Evolutionary conservation across 2,797 vertebrate species (phyloP), one percentile per base, ranked within the genome.

Genomic region (Pterois miles): DNA sequence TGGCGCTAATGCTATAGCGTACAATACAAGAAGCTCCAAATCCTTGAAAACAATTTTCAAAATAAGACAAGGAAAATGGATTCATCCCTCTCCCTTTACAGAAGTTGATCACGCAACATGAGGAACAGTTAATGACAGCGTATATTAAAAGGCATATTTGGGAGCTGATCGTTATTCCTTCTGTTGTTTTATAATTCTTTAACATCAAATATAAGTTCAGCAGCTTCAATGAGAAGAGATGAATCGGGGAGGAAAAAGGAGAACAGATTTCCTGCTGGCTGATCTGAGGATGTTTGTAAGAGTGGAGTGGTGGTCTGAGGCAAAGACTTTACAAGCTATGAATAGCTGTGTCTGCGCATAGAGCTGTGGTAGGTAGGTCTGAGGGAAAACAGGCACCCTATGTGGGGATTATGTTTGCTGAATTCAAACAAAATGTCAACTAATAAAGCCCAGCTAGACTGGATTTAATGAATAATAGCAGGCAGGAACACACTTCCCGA

Each of bases 401-500:
- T 0, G 11, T 48, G 50, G 36, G 68, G 71, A 83, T 91, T 81
- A 71, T 78, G 72, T 78, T 84, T 79, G 34, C 63, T 82, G 83
- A 84, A 89, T 72, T 83, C 68, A 85, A 82, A 82, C 36, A 66
- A 85, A 82, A 86, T 80, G 72, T 82, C 68, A 87, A 69, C 76
- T 76, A 23, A 56, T 43, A 78, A 87, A 89, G 74, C 14, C 52
- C 38, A 65, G 43, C 65, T 52, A 62, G 52, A 74, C 22, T 57
- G 68, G 53, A 77, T 78, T 78, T 76, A 33, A 91, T 87, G 76
- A 82, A 87, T 66, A 82, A 59, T 65, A 78, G 54, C 66, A 81
- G 54, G 29, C 48, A 53, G 31, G 8, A 79, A 58, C 8, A 71
- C 54, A 54, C 52, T 65, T 59, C n/a, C 11, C 29, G 62, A 59